A percentile compares a stretch with the other conserved stretches of the same genome.
Evolutionary conservation across 1,140 invertebrate genomes (phyloP).

Genomic region (Sitophilus oryzae): DNA sequence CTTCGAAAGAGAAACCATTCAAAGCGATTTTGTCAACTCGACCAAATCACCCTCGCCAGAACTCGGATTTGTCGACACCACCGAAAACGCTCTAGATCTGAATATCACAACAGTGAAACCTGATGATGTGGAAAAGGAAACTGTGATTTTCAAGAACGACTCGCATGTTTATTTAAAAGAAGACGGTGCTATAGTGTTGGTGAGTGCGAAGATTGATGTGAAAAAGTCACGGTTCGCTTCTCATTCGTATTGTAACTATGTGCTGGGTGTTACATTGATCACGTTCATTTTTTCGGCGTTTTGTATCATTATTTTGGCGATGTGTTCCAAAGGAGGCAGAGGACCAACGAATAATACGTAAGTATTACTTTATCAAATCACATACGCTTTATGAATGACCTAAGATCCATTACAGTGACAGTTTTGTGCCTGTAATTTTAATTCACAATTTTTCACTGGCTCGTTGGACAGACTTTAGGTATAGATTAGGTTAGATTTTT

Average conservation of each 20-base stretch:
- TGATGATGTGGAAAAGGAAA: not conserved
- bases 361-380: constrained; percentile 3
- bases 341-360: constrained; percentile 14
- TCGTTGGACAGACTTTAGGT: too few relatives aligned
- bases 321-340: constrained; percentile 22
- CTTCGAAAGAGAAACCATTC: not conserved
- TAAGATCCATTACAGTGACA: too few relatives aligned
- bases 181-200: not conserved
- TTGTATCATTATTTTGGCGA: constrained; percentile 11
- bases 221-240: constrained; percentile 12
- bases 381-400: too few relatives aligned
- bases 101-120: not conserved
- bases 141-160: constrained; percentile 9
- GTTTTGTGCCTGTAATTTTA: too few relatives aligned
- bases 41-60: too few relatives aligned
- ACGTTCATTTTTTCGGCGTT: constrained; percentile 18
- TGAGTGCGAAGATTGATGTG: constrained; percentile 13
- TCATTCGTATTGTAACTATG: constrained; percentile 15
- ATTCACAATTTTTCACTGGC: too few relatives aligned
- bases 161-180: constrained; percentile 9
- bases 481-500: too few relatives aligned
- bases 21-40: not conserved
- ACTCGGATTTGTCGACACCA: too few relatives aligned
- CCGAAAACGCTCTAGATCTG: too few relatives aligned
- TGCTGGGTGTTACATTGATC: constrained; percentile 10